Percentiles rank a stretch among this genome's conserved stretches.
Conservation (phyloP, 2,113 vertebrate species). For the Halcyon senegalensis region DNA sequence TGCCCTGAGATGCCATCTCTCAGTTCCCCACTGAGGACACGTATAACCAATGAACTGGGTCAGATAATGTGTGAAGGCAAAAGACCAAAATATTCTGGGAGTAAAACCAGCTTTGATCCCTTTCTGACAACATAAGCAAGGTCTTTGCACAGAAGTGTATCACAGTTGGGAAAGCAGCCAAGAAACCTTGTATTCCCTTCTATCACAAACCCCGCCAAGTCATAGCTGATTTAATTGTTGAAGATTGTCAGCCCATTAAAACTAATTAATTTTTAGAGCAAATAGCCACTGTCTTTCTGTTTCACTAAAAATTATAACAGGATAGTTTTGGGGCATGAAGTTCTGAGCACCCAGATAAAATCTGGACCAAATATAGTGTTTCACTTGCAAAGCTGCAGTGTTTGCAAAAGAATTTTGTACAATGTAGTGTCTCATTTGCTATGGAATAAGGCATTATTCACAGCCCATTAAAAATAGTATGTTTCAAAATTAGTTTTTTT, state of each 20-base stretch:
- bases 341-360: neutral
- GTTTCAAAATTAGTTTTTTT: neutral
- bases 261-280: neutral
- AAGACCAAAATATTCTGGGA: conserved; percentile 42
- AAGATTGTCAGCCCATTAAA: conserved; percentile 3
- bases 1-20: neutral
- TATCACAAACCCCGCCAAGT: neutral
- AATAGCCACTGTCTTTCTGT: neutral
- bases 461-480: neutral
- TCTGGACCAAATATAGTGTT: neutral
- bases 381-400: neutral
- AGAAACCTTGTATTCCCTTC: neutral
- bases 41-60: neutral
- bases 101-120: conserved; percentile 44
- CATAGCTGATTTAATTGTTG: neutral
- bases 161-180: conserved; percentile 42
- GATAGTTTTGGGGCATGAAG: neutral
- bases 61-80: conserved; percentile 31
- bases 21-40: neutral
- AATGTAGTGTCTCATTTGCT: neutral
- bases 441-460: neutral
- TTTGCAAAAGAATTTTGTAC: neutral
- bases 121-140: conserved; percentile 32
- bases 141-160: conserved; percentile 23
- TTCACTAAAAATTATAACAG: neutral